Percentiles rank a stretch among this genome's conserved stretches.
phyloP scores from a whole-genome alignment of 2,797 vertebrate species.

The Enteromius afrohamiltoni region DNA sequence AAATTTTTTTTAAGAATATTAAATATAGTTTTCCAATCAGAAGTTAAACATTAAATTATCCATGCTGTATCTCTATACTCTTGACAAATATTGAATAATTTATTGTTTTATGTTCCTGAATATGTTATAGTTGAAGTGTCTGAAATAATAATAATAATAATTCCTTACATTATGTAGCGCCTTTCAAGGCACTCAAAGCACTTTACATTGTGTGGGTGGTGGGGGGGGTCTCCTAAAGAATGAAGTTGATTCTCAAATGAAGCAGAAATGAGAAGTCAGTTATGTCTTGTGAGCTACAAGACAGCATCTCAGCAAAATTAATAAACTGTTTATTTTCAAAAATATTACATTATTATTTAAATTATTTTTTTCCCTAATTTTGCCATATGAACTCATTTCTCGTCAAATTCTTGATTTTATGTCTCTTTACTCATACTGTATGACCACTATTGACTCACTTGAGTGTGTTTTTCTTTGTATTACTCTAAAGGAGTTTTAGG shows the following conservation, averaged over 20 bases:
- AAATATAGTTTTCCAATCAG: no score
- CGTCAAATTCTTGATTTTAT: neutral
- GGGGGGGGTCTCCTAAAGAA: no score
- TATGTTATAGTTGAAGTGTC: neutral
- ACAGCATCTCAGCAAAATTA: neutral
- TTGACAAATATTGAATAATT: neutral
- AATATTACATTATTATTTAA: neutral
- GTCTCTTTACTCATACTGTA: neutral
- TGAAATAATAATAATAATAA: neutral
- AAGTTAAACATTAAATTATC: neutral
- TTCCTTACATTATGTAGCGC: no score
- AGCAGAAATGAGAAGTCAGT: neutral
- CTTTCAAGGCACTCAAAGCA: no score
- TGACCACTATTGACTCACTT: neutral
- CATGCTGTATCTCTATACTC: neutral
- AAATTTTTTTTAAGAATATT: neutral
- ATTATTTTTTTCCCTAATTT: no score
- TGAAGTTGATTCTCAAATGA: neutral
- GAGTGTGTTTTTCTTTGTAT: neutral
- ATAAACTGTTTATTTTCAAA: neutral
- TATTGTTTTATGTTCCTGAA: neutral
- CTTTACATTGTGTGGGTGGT: no score
- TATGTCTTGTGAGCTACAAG: neutral
- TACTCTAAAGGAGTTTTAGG: neutral
- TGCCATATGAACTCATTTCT: neutral